Conservation (phyloP, 2,113 vertebrate genomes). For the Gymnocephalus cernua region DNA sequence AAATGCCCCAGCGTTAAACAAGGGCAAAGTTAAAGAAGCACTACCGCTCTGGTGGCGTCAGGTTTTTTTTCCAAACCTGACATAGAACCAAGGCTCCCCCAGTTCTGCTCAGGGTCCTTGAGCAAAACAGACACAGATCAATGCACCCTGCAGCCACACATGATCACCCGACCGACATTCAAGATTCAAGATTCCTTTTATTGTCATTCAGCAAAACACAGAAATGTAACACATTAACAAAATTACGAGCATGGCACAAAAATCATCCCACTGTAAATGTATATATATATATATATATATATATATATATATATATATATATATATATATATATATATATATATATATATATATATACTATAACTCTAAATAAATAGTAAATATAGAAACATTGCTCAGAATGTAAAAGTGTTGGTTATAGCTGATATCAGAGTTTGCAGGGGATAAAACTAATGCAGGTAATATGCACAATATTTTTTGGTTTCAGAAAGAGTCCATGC, state of each 20-base stretch:
- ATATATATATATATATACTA: background rate
- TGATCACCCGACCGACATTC: slow-evolving; percentile 19
- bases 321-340: too few relatives aligned
- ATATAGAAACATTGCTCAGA: background rate
- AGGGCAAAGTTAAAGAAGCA: slow-evolving; percentile 66
- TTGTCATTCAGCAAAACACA: too few relatives aligned
- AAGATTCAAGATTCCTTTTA: too few relatives aligned
- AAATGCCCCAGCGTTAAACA: slow-evolving; percentile 38
- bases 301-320: too few relatives aligned
- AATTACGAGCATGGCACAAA: background rate
- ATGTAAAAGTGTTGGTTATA: background rate
- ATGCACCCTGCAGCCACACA: slow-evolving; percentile 54
- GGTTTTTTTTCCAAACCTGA: slow-evolving; percentile 80
- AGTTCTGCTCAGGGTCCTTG: slow-evolving; percentile 76
- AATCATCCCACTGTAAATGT: background rate
- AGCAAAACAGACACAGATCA: slow-evolving; percentile 82
- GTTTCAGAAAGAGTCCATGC: slow-evolving; percentile 22
- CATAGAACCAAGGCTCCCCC: slow-evolving; percentile 61
- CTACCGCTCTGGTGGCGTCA: slow-evolving; percentile 70
- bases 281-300: too few relatives aligned
- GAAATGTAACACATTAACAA: too few relatives aligned
- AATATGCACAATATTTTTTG: slow-evolving; percentile 9
- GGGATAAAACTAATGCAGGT: background rate
- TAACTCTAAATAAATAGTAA: too few relatives aligned
- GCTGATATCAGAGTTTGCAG: background rate